A percentile compares a stretch with the other conserved stretches of the same genome.
Evolutionary conservation across 2,888 invertebrate genomes (phyloP).

Genomic region (Euclidia mi): DNA sequence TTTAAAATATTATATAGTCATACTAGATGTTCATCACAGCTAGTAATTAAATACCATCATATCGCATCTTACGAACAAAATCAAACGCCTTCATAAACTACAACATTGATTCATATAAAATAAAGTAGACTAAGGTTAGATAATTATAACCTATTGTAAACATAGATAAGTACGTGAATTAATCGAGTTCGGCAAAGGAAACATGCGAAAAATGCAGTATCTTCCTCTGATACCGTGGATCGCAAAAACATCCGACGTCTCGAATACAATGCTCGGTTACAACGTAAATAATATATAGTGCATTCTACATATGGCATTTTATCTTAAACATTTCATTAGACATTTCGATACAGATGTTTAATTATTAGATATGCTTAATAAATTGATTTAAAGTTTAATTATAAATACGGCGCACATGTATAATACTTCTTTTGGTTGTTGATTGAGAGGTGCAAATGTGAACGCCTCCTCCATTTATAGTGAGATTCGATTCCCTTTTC

Average conservation of each 20-base stretch:
- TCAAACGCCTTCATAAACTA: constrained; percentile 10
- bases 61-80: too few relatives aligned
- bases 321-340: background rate
- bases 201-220: constrained; percentile 73
- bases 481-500: too few relatives aligned
- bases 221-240: constrained; percentile 69
- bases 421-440: background rate
- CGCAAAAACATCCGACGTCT: constrained; percentile 81
- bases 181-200: constrained; percentile 48
- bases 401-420: too few relatives aligned
- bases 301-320: constrained; percentile 2
- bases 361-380: background rate
- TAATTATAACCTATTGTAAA: constrained; percentile 47
- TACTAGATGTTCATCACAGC: too few relatives aligned
- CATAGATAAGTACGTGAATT: constrained; percentile 39
- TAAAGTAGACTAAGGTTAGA: constrained; percentile 51
- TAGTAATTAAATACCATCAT: too few relatives aligned
- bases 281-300: constrained; percentile 30
- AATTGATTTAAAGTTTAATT: background rate
- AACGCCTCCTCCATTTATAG: too few relatives aligned
- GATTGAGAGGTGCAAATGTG: too few relatives aligned
- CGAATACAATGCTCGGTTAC: constrained; percentile 27
- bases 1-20: too few relatives aligned
- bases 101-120: constrained; percentile 28
- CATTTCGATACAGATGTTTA: background rate